These are phyloP conservation scores for Tuta absoluta DNA, from an alignment of 2,888 invertebrate genomes.

Conservation along the genomic window DNA sequence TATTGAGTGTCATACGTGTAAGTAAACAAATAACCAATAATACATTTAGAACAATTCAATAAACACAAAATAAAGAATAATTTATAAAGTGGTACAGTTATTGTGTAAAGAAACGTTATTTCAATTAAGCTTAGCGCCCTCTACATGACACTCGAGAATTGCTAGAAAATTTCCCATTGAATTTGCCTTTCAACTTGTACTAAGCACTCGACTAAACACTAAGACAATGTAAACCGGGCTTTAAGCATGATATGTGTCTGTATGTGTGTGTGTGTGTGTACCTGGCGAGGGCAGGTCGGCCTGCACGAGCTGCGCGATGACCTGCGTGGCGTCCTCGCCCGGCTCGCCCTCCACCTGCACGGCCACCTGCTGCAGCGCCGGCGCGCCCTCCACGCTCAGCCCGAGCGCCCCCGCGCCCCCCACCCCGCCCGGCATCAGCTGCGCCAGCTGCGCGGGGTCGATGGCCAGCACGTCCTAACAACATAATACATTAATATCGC, in stretches of 20 bases:
- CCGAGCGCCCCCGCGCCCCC: slow-evolving; percentile 69
- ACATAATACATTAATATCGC: slow-evolving; percentile 50
- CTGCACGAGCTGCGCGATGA: slow-evolving; percentile 92
- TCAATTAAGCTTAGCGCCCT: no score
- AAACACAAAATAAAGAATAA: no score
- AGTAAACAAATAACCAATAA: no score
- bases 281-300: slow-evolving; percentile 92
- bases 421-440: slow-evolving; percentile 81
- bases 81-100: no score
- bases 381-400: slow-evolving; percentile 35
- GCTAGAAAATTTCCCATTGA: no score
- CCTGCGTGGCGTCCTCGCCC: slow-evolving; percentile 86
- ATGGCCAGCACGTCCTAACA: slow-evolving; percentile 80
- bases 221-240: no score
- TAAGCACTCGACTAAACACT: no score
- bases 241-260: background rate
- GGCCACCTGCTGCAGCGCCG: slow-evolving; percentile 75
- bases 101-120: no score
- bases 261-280: slow-evolving; percentile 43
- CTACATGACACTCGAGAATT: no score
- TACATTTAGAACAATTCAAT: no score
- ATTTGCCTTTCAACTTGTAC: no score
- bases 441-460: slow-evolving; percentile 78
- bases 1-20: no score
- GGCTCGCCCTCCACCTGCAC: slow-evolving; percentile 80